Evolutionary conservation across 1,140 invertebrate genomes (phyloP), one percentile per base, ranked within the genome.

Genomic region (Zaprionus davidi): DNA sequence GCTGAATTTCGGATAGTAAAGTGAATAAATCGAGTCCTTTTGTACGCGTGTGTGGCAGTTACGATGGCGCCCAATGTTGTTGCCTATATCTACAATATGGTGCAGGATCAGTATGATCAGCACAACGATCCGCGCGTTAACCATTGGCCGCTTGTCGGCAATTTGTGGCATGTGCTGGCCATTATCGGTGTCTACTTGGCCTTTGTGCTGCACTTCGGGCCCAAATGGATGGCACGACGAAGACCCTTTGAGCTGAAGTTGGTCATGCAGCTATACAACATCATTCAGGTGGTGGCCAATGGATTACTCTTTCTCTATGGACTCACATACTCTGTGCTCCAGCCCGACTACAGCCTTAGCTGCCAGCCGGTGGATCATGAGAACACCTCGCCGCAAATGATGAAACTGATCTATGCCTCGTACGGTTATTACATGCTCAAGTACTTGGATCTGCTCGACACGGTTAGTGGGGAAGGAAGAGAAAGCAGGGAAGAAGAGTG

Each of bases 251-350:
- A 97, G 55, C 93, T 98, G 0, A 94, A 95, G 63, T 93, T 93
- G 46, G 72, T 95, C 3, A 94, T 98, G 90, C 94, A 97, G 63
- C 90, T 94, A 11, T 98, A 98, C 92, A 98, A 98, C 92, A 83
- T 95, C 1, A 93, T 95, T 22, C 96, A 97, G 94, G 95, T 97
- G 26, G 55, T 96, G 66, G 95, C 96, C 72, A 74, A 94, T 95
- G 70, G 95, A 94, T 28, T 72, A 91, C 0, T 97, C 93, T 94
- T 93, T 95, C 22, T 96, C 95, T 88, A 95, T 93, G 92, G 93
- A 49, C 41, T 94, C 38, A 6, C 6, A 20, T 91, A 84, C 62
- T 77, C 93, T 5, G 94, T 94, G 15, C 92, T 92, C 60, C 72
- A 92, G 7, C 91, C 78, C 5, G 90, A 94, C 26, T 97, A 96